Evolutionary conservation across 1,140 invertebrate genomes (phyloP).

Genomic region (Campoletis sonorensis): DNA sequence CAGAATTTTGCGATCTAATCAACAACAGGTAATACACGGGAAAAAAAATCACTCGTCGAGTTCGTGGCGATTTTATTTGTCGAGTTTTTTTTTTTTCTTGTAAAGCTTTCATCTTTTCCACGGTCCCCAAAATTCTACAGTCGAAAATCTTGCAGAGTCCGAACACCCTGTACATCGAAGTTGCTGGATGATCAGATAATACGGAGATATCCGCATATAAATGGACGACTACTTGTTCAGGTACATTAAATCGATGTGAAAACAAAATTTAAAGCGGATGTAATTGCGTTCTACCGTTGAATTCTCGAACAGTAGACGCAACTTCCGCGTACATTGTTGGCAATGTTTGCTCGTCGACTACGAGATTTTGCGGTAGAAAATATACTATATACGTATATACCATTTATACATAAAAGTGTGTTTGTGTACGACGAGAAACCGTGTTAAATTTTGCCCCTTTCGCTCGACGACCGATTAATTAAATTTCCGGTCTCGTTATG

Average conservation of each 20-base stretch:
- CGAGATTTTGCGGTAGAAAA: constrained; percentile 22
- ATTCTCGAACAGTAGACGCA: background rate
- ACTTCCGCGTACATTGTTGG: background rate
- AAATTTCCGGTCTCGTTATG: constrained; percentile 32
- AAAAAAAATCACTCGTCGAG: too few species aligned
- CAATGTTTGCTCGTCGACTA: background rate
- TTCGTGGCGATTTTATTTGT: too few species aligned
- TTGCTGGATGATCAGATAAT: background rate
- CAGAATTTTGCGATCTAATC: too few species aligned
- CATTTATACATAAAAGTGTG: background rate
- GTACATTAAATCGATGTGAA: constrained; percentile 21
- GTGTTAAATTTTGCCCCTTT: constrained; percentile 3
- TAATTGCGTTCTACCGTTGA: constrained; percentile 17
- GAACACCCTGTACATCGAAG: too few species aligned
- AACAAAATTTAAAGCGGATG: constrained; percentile 25
- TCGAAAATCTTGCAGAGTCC: too few species aligned
- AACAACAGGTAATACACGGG: too few species aligned
- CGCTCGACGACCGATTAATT: constrained; percentile 34
- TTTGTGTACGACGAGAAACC: constrained; percentile 12
- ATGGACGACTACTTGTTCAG: background rate
- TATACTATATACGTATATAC: background rate
- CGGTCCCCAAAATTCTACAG: too few species aligned
- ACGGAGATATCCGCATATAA: background rate
- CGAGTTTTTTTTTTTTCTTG: too few species aligned
- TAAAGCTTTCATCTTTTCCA: too few species aligned